phyloP scores from a whole-genome alignment of 2,113 vertebrate genomes.

The Tylochromis polylepis region DNA sequence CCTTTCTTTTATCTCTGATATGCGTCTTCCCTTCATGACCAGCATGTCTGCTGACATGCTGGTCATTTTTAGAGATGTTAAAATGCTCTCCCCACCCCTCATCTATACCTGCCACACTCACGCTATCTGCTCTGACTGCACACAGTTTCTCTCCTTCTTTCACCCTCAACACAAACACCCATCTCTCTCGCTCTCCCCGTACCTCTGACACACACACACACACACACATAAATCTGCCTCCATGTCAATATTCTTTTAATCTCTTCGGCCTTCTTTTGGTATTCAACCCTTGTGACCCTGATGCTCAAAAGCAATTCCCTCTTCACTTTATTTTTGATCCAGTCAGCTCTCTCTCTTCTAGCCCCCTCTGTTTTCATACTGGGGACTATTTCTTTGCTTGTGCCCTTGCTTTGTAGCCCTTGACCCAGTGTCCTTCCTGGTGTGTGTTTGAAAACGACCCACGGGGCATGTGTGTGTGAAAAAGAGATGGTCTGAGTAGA shows the following conservation, averaged over 20 bases:
- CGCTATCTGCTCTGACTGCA: not conserved
- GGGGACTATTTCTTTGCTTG: constrained; percentile 19
- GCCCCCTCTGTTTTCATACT: constrained; percentile 1
- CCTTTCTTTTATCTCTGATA: constrained; percentile 21
- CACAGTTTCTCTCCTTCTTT: not conserved
- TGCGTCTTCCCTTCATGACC: constrained; percentile 12
- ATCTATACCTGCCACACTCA: not conserved
- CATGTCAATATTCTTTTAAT: constrained; percentile 46
- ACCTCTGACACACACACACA: not conserved
- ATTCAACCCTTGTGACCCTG: constrained; percentile 14
- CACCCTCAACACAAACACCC: not conserved
- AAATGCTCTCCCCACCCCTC: not conserved
- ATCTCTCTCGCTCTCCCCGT: not conserved
- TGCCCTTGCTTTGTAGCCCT: constrained; percentile 34
- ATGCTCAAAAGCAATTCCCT: constrained; percentile 18
- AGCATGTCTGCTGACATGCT: not conserved
- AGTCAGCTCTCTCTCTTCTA: constrained; percentile 8
- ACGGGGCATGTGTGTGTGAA: not conserved
- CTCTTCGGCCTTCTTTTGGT: constrained; percentile 18
- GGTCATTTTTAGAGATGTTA: not conserved
- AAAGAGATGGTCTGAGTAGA: not conserved
- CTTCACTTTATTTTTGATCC: constrained; percentile 28
- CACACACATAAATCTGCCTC: not conserved
- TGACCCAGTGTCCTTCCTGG: constrained; percentile 34
- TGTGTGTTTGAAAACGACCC: not conserved